Evolutionary conservation across 2,888 invertebrate genomes (phyloP).

Genomic region (Girardia tigrina): DNA sequence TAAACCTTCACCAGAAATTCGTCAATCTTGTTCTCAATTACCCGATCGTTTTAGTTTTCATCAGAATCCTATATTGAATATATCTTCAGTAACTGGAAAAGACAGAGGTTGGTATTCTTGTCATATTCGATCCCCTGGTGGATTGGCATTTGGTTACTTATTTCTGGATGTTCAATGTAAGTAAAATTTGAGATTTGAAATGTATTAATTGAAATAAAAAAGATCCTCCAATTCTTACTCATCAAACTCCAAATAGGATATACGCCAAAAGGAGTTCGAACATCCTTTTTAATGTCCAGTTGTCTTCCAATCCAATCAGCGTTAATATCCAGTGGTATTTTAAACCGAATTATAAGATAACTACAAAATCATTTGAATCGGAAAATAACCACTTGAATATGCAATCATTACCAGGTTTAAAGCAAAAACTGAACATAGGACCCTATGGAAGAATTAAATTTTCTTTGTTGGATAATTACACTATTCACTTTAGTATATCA

Average conservation of each 20-base stretch:
- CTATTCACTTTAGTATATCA: not conserved
- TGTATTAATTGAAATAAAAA: no score
- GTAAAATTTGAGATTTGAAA: not conserved
- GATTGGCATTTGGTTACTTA: not conserved
- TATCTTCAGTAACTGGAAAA: not conserved
- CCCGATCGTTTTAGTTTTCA: slow-evolving; percentile 2
- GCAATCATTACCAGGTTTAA: not conserved
- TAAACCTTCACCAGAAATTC: not conserved
- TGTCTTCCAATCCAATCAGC: not conserved
- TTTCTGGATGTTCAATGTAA: slow-evolving; percentile 1
- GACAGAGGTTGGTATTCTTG: not conserved
- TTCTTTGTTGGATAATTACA: not conserved
- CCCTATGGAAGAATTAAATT: not conserved
- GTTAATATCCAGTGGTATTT: not conserved
- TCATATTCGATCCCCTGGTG: not conserved
- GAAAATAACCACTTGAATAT: not conserved
- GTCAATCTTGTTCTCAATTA: not conserved
- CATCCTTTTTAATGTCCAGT: not conserved
- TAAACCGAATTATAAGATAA: not conserved
- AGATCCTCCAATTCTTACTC: not conserved
- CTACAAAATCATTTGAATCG: not conserved
- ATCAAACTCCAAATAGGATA: not conserved
- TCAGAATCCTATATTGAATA: slow-evolving; percentile 12
- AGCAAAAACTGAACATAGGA: not conserved
- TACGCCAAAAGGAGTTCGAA: not conserved